phyloP scores from a whole-genome alignment of 2,113 vertebrate genomes.

The Colossoma macropomum region DNA sequence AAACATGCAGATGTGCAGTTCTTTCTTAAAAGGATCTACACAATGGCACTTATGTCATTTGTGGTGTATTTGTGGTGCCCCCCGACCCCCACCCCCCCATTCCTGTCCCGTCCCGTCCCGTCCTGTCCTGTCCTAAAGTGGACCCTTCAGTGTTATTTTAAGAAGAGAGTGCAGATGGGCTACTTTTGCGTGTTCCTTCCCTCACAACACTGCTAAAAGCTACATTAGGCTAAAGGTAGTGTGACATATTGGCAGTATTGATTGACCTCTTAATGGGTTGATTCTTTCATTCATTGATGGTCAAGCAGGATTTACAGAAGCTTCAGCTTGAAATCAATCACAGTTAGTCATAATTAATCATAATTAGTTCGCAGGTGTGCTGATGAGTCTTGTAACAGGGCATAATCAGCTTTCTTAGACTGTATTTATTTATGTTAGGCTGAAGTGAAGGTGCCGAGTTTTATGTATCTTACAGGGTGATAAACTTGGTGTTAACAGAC shows the following conservation, averaged over 20 bases:
- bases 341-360: not conserved
- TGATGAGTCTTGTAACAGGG: not conserved
- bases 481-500: no score
- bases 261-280: no score
- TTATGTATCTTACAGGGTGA: no score
- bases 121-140: no score
- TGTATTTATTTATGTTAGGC: no score
- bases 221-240: no score
- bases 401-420: no score
- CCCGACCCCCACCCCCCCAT: not conserved
- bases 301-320: no score
- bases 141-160: constrained; percentile 21
- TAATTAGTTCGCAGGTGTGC: not conserved
- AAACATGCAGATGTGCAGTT: not conserved
- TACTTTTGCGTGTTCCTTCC: not conserved
- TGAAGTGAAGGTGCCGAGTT: not conserved
- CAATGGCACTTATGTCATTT: constrained; percentile 43
- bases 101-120: no score
- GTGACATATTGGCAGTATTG: no score
- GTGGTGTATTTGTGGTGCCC: not conserved
- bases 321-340: not conserved
- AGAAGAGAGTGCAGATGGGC: not conserved
- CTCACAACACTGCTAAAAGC: not conserved
- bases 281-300: no score
- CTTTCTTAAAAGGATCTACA: not conserved